Conservation (phyloP, 2,888 invertebrate genomes). For the Alentia gelatinosa region DNA sequence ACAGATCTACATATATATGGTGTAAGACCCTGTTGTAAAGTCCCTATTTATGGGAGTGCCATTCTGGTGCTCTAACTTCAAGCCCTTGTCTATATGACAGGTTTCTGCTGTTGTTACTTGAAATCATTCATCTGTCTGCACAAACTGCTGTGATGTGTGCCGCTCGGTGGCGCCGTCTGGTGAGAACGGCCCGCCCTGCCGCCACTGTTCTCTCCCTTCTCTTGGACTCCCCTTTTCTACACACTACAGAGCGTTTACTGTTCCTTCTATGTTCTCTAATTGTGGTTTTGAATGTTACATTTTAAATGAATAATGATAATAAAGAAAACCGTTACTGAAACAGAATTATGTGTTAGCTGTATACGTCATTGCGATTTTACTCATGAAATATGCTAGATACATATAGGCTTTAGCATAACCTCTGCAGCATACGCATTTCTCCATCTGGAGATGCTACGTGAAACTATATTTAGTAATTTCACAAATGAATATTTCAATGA, state of each 20-base stretch:
- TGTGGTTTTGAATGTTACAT: slow-evolving; percentile 22
- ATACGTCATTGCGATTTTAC: too few relatives aligned
- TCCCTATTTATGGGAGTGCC: too few relatives aligned
- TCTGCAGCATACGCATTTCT: too few relatives aligned
- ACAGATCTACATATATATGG: too few relatives aligned
- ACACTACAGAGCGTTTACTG: background rate
- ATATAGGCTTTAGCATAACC: too few relatives aligned
- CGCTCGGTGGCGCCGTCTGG: background rate
- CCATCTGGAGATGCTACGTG: too few relatives aligned
- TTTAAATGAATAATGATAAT: background rate
- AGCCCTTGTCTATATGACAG: too few relatives aligned
- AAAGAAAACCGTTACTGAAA: background rate
- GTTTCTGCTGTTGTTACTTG: background rate
- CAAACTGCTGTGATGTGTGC: slow-evolving; percentile 30
- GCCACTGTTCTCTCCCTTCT: background rate
- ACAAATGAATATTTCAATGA: too few relatives aligned
- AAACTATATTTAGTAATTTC: too few relatives aligned
- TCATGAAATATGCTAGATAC: too few relatives aligned
- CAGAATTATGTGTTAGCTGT: background rate
- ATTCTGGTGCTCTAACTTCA: too few relatives aligned
- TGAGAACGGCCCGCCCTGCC: background rate
- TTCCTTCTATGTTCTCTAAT: background rate
- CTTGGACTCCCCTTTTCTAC: background rate
- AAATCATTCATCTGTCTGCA: background rate
- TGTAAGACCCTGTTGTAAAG: too few relatives aligned